phyloP scores from a whole-genome alignment of 2,888 invertebrate genomes.

The Diarsia brunnea region DNA sequence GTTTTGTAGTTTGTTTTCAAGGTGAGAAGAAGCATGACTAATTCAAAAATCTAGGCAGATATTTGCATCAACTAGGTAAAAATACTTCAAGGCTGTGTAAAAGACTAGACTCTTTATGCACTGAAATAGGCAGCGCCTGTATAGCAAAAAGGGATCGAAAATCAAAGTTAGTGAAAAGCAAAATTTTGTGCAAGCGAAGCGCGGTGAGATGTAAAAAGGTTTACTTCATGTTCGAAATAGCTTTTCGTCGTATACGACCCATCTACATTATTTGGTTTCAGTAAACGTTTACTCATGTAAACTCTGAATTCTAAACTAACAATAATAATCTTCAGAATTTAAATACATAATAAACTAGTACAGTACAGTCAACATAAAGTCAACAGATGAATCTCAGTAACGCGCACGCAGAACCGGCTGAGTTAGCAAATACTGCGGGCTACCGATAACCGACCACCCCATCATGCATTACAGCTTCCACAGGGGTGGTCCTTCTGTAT shows the following conservation, averaged over 20 bases:
- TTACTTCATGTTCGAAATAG: not conserved
- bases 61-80: not conserved
- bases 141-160: not conserved
- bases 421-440: slow-evolving; percentile 36
- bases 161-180: not conserved
- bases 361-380: not conserved
- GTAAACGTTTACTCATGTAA: not conserved
- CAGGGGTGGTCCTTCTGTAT: slow-evolving; percentile 5
- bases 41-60: not conserved
- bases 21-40: not conserved
- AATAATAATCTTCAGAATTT: not conserved
- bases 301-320: not conserved
- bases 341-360: not conserved
- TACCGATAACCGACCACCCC: slow-evolving; percentile 26
- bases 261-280: not conserved
- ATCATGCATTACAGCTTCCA: not conserved
- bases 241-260: no score
- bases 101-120: not conserved
- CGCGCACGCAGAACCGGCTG: no score
- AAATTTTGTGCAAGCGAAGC: not conserved
- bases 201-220: not conserved
- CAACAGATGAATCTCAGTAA: slow-evolving; percentile 10
- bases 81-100: not conserved
- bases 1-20: not conserved
- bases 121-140: not conserved